A percentile compares a stretch with the other conserved stretches of the same genome.
These are phyloP conservation scores for Aphidius gifuensis DNA, from an alignment of 1,140 invertebrate species.

Conservation along the genomic window DNA sequence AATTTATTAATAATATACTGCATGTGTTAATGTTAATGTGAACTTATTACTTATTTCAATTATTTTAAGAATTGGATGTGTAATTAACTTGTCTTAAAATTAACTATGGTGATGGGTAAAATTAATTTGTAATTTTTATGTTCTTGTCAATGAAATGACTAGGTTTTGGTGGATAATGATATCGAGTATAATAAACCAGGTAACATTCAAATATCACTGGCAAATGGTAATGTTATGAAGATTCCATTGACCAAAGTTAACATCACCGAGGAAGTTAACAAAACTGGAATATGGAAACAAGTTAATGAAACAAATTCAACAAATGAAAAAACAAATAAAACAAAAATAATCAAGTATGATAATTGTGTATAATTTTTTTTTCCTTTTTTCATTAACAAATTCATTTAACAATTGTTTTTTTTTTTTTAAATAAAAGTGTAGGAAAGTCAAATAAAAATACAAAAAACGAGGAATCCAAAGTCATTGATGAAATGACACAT, in stretches of 20 bases:
- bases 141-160: neutral
- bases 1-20: too few relatives aligned
- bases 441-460: constrained; percentile 47
- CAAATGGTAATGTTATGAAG: constrained; percentile 90
- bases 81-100: too few relatives aligned
- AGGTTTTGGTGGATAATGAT: too few relatives aligned
- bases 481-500: constrained; percentile 48
- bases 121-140: too few relatives aligned
- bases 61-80: too few relatives aligned
- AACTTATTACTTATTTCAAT: too few relatives aligned
- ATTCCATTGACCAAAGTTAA: constrained; percentile 85
- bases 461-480: constrained; percentile 43
- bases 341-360: constrained; percentile 47
- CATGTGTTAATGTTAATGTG: too few relatives aligned
- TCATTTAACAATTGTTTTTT: constrained; percentile 4
- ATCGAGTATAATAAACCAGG: constrained; percentile 48
- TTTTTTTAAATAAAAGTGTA: constrained; percentile 31
- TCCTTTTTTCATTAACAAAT: neutral
- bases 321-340: constrained; percentile 54
- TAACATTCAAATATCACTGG: constrained; percentile 82
- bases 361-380: neutral
- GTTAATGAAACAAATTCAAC: constrained; percentile 79
- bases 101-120: too few relatives aligned
- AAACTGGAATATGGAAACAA: constrained; percentile 91
- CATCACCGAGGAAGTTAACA: constrained; percentile 90